phyloP scores from a whole-genome alignment of 2,113 vertebrate genomes.

The Alligator sinensis region DNA sequence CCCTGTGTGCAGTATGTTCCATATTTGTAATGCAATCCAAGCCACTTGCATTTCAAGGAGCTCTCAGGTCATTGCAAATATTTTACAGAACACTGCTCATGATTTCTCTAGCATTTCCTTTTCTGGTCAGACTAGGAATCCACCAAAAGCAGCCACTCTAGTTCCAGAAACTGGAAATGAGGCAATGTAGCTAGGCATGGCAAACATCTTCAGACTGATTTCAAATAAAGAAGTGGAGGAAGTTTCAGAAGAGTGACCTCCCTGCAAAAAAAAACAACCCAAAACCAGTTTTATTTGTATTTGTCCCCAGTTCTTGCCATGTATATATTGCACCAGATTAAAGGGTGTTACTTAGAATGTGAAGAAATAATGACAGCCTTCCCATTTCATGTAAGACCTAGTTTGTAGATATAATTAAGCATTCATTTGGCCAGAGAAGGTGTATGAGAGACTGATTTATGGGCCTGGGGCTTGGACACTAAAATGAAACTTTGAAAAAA shows the following conservation, averaged over 20 bases:
- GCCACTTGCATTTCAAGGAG: constrained; percentile 37
- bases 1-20: not conserved
- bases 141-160: not conserved
- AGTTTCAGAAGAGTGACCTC: not conserved
- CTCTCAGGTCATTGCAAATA: not conserved
- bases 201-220: constrained; percentile 1
- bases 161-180: constrained; percentile 4
- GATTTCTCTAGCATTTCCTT: not conserved
- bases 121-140: not conserved
- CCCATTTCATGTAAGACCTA: not conserved
- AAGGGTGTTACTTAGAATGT: not conserved
- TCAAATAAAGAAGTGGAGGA: constrained; percentile 31
- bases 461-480: too few species aligned
- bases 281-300: not conserved
- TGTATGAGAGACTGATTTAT: not conserved
- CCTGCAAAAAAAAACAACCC: too few species aligned
- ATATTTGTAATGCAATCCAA: constrained; percentile 13
- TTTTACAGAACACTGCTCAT: constrained; percentile 14
- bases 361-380: not conserved
- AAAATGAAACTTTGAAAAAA: too few species aligned
- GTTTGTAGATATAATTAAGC: too few species aligned
- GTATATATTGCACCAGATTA: constrained; percentile 4
- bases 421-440: not conserved
- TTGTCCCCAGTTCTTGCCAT: constrained; percentile 38
- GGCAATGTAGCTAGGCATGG: not conserved